Base-by-base conservation (phyloP, 2,113 vertebrate species). In the Ammodytes dubius region DNA sequence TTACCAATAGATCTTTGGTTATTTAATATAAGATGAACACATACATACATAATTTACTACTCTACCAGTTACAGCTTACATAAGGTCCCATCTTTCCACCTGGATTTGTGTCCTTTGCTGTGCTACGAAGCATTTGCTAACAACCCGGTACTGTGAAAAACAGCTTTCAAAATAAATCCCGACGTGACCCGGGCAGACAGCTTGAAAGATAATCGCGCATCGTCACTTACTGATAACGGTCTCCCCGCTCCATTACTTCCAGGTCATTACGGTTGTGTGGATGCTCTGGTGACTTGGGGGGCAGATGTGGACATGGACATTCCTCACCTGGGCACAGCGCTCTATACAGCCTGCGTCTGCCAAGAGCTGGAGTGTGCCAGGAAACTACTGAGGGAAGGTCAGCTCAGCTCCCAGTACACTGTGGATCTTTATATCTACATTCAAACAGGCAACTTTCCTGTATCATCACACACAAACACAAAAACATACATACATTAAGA, bases 351-450 rank as follows among this genome's bases (percentile, higher is more conserved):
- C 61, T 99, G 97, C 71, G 39, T 95, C 82, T 96, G 96, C 79
- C 96, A 96, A 87, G 96, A 99, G 84, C 95, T 97, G 59, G 95
- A 96, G 43, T 99, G 97, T 63, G 94, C 97, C 87, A 95, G 94
- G 83, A 97, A 96, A 60, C 97, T 99, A 89, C 96, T 99, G 75
- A 95, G 97, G 87, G 96, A 96, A 94, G 98, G 98, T 99, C 52
- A 75, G 88, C 57, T 99, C 52, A 75, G 88, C 57, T 57, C 11
- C 15, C 67, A 67, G 70, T 74, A 37, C 75, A 72, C 54, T 67
- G 82, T 57, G 17, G 68, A 73, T 87, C 65, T 85, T 61, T 88
- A 79, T 40, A 68, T 69, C 43, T 64, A n/a, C 27, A 54, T 11
- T 52, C 63, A 66, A 54, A 80, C 49, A 14, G 1, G 6, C 37